Evolutionary conservation across 2,113 vertebrate species (phyloP).

Genomic region (Menura novaehollandiae): DNA sequence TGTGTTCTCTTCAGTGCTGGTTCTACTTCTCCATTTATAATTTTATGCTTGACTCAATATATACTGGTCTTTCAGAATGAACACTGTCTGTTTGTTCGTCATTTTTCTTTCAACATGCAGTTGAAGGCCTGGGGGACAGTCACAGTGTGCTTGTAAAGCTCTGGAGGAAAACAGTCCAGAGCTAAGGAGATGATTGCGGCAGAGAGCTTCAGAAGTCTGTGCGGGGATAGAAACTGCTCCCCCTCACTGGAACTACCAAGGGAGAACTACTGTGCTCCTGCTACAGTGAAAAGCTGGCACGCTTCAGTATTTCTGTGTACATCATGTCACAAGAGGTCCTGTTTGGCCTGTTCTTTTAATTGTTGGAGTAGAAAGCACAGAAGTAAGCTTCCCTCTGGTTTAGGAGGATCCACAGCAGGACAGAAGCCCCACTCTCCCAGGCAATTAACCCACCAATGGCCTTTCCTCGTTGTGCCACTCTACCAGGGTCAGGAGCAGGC

Average conservation of each 20-base stretch:
- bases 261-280: neutral
- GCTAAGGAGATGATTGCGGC: accelerated
- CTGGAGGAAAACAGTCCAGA: neutral
- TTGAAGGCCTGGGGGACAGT: neutral
- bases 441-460: neutral
- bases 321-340: neutral
- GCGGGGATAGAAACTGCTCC: neutral
- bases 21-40: neutral
- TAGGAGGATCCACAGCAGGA: neutral
- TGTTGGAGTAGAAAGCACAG: neutral
- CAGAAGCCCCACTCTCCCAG: neutral
- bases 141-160: neutral
- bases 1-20: neutral
- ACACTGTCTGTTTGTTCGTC: neutral
- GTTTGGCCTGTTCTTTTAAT: neutral
- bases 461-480: neutral
- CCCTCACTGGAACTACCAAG: neutral
- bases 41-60: neutral
- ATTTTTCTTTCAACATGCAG: neutral
- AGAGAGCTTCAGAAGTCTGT: accelerated
- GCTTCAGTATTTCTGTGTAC: neutral
- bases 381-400: neutral
- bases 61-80: neutral
- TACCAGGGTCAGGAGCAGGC: neutral
- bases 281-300: neutral